Percentiles rank a stretch among this genome's conserved stretches.
phyloP scores from a whole-genome alignment of 2,113 vertebrate species.

The Montifringilla adamsi region DNA sequence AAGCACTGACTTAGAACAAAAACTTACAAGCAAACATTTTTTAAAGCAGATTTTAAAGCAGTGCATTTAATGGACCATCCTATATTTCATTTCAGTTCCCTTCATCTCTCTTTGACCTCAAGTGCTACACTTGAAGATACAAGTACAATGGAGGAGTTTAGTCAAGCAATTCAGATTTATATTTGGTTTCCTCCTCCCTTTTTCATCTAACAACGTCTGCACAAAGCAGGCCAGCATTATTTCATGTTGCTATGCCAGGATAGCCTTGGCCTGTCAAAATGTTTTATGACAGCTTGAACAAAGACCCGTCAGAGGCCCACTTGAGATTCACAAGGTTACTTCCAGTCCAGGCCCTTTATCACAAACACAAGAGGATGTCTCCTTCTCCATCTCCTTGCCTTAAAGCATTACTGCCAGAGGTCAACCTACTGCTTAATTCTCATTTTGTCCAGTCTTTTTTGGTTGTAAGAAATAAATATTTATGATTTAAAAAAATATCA shows the following conservation, averaged over 20 bases:
- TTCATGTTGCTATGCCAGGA: constrained; percentile 73
- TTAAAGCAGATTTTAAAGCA: constrained; percentile 44
- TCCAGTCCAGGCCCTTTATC: constrained; percentile 66
- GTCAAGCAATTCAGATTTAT: constrained; percentile 72
- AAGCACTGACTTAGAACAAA: neutral
- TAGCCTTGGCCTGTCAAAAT: constrained; percentile 77
- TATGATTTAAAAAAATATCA: constrained; percentile 29
- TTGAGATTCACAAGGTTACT: constrained; percentile 74
- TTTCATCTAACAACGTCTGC: constrained; percentile 70
- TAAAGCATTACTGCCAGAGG: constrained; percentile 44
- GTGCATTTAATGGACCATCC: constrained; percentile 44
- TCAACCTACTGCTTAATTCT: constrained; percentile 71
- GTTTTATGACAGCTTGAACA: constrained; percentile 79
- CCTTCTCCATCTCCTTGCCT: constrained; percentile 66
- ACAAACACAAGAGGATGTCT: constrained; percentile 59
- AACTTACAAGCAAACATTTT: constrained; percentile 44
- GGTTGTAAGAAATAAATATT: constrained; percentile 64
- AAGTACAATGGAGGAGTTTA: constrained; percentile 66
- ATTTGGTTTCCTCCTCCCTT: constrained; percentile 72
- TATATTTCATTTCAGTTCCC: constrained; percentile 35
- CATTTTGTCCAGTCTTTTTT: constrained; percentile 44
- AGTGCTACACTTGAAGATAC: constrained; percentile 54
- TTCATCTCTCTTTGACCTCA: constrained; percentile 51
- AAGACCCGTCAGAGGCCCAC: constrained; percentile 70
- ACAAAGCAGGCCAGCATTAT: constrained; percentile 63